Evolutionary conservation across 2,888 invertebrate species (phyloP).

Genomic region (Lasioglossum vierecki): DNA sequence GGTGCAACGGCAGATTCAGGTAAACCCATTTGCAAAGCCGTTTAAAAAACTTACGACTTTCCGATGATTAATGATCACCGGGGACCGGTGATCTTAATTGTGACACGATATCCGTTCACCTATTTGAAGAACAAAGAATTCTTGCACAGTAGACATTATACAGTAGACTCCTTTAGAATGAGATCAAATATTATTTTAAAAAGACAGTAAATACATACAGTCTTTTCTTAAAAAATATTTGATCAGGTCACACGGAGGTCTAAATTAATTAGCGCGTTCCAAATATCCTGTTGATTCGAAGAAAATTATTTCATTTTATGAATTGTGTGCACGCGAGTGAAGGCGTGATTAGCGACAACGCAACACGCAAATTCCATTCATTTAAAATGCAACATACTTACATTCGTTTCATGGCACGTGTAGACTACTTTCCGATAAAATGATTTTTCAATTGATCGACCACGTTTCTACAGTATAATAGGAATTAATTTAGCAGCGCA

Average conservation of each 20-base stretch:
- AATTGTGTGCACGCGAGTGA: neutral
- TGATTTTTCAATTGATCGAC: neutral
- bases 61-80: conserved; percentile 8
- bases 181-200: too few species aligned
- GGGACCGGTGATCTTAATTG: neutral
- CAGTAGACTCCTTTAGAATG: too few species aligned
- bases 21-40: conserved; percentile 21
- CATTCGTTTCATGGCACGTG: neutral
- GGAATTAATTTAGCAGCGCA: too few species aligned
- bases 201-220: too few species aligned
- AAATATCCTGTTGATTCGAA: neutral
- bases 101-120: neutral
- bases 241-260: too few species aligned
- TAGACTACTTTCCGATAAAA: neutral
- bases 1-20: conserved; percentile 24
- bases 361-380: neutral
- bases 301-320: neutral
- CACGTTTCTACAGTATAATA: neutral
- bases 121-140: neutral
- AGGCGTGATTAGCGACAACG: neutral
- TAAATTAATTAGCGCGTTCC: neutral
- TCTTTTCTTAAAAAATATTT: too few species aligned
- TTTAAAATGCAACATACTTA: neutral
- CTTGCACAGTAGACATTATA: too few species aligned
- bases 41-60: conserved; percentile 38